Evolutionary conservation across 2,113 vertebrate species (phyloP).

Genomic region (Tiliqua scincoides): DNA sequence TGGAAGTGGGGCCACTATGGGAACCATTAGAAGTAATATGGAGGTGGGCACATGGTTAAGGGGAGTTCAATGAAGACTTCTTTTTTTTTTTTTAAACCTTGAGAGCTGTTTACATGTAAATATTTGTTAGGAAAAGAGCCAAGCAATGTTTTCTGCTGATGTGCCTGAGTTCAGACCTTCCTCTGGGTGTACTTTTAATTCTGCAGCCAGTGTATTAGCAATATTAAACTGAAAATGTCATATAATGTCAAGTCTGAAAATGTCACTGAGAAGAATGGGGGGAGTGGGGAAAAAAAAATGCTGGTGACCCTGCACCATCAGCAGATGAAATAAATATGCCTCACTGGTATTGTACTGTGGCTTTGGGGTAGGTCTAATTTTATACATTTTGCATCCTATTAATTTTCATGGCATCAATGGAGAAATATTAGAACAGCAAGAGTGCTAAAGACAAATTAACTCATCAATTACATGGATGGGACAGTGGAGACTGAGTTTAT

Average conservation of each 20-base stretch:
- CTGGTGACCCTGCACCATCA: conserved; percentile 72
- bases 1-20: not conserved
- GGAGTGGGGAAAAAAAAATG: conserved; percentile 45
- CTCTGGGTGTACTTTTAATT: conserved; percentile 85
- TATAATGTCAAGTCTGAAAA: conserved; percentile 88
- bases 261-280: conserved; percentile 64
- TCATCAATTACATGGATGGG: conserved; percentile 80
- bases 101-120: conserved; percentile 51
- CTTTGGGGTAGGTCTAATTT: conserved; percentile 74
- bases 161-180: conserved; percentile 74
- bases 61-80: not conserved
- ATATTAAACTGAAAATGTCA: conserved; percentile 91
- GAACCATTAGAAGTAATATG: not conserved
- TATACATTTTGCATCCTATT: conserved; percentile 80
- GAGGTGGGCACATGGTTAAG: not conserved
- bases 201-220: conserved; percentile 80
- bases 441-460: conserved; percentile 81
- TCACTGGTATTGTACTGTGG: conserved; percentile 68
- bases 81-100: conserved; percentile 9
- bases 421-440: conserved; percentile 76
- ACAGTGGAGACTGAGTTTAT: conserved; percentile 75
- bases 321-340: conserved; percentile 83
- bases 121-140: conserved; percentile 55
- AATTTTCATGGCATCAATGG: conserved; percentile 80
- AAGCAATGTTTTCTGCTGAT: conserved; percentile 65